Evolutionary conservation across 64 coral and sea anemone genomes (phyloP), one percentile per base, ranked within the genome.

Genomic region (Stichodactyla mertensii): DNA sequence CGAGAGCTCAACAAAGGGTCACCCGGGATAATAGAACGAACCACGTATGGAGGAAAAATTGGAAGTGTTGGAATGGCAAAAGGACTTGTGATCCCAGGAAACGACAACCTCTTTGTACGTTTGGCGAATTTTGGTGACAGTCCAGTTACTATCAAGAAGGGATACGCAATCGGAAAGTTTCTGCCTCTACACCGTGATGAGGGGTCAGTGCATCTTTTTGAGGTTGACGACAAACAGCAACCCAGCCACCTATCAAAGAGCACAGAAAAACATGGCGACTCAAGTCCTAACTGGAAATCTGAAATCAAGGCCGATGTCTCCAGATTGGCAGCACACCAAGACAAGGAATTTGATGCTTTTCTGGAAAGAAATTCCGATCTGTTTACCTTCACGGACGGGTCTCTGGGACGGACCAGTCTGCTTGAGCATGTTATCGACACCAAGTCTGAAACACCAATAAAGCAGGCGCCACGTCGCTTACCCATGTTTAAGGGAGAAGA

Each of bases 1-100:
- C 84, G 74, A 55, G 91, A 87, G 66, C 36, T 64, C 4, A 87
- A 92, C 69, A 31, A 83, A 36, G 66, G 91, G 26, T 88, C 79
- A 55, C 64, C 81, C 10, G 91, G 86, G 51, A 88, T 88, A 28
- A 14, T 87, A 52, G 91, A 85, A 24, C 52, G 22, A 78, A 7
- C 71, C 6, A 27, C 15, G 64, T 51, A 13, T 18, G 12, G 12
- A 14, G 45, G 66, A 74, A 45, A 87, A 69, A 61, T 80, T 78
- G 80, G 69, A 53, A 59, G 67, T 7, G 60, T 91, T 13, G 22
- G 7, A 16, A 10, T 91, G 20, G 84, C 84, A 51, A 87, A 64
- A 57, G 85, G 82, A 7, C 57, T 57, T 8, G 79, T 66, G 10
- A 55, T 58, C 4, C 1, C 31, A 36, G 31, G 31, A 36, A 36